phyloP scores from a whole-genome alignment of 2,797 vertebrate species.

The Takifugu rubripes region DNA sequence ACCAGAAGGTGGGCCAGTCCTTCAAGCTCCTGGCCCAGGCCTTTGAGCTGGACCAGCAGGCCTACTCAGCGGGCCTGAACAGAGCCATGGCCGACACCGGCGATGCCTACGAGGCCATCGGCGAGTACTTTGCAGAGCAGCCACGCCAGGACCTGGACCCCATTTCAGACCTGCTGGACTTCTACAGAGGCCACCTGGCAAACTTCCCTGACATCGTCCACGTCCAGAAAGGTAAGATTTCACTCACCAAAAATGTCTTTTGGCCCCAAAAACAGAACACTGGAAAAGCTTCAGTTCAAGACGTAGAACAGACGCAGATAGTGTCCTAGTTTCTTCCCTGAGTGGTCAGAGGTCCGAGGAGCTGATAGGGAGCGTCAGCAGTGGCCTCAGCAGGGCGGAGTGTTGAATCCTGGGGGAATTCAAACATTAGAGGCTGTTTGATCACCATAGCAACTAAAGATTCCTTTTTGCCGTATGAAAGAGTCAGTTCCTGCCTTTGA shows the following conservation, averaged over 20 bases:
- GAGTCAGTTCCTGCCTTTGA: neutral
- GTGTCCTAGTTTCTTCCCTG: neutral
- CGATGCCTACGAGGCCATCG: slow-evolving; percentile 88
- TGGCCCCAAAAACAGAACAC: no score
- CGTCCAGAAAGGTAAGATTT: slow-evolving; percentile 90
- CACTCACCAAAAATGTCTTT: no score
- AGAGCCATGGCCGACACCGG: slow-evolving; percentile 91
- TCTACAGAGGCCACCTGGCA: slow-evolving; percentile 94
- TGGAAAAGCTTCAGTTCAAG: no score
- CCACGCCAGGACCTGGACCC: slow-evolving; percentile 92
- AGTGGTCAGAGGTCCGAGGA: slow-evolving; percentile 8
- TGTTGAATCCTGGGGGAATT: no score
- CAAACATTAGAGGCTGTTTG: neutral
- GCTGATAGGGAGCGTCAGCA: no score
- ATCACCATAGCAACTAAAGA: slow-evolving; percentile 1
- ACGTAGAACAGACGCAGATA: neutral
- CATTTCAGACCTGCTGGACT: slow-evolving; percentile 90
- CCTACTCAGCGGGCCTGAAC: slow-evolving; percentile 86
- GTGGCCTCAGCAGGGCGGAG: no score
- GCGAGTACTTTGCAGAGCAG: slow-evolving; percentile 94
- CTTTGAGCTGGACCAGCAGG: slow-evolving; percentile 93
- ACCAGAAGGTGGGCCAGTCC: slow-evolving; percentile 93
- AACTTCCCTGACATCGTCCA: slow-evolving; percentile 99
- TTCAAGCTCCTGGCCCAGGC: slow-evolving; percentile 88
- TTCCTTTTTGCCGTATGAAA: slow-evolving; percentile 9